Conservation (phyloP, 2,888 invertebrate genomes). For the Tuberolachnus salignus region DNA sequence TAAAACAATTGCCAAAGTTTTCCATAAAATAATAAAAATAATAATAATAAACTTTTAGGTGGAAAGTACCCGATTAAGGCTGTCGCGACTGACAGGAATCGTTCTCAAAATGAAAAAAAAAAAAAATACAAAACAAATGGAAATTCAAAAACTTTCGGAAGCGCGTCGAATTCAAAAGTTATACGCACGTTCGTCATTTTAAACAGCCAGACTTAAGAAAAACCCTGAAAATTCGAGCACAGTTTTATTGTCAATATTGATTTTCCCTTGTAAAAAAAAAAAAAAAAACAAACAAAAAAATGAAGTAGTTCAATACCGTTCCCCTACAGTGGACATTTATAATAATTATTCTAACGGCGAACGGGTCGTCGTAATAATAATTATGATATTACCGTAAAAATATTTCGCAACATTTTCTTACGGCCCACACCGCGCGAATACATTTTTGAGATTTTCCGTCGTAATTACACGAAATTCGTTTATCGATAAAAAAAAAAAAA, state of each 20-base stretch:
- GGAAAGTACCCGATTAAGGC: slow-evolving; percentile 35
- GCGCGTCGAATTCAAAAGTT: slow-evolving; percentile 34
- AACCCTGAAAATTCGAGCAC: background rate
- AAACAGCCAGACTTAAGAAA: background rate
- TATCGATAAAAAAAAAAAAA: no score
- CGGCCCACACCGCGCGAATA: no score
- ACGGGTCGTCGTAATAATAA: background rate
- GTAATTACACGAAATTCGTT: no score
- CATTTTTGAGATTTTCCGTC: no score
- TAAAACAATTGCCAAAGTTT: slow-evolving; percentile 50
- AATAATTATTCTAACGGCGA: background rate
- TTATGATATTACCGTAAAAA: no score
- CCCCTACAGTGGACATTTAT: background rate
- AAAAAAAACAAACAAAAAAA: background rate
- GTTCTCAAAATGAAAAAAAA: slow-evolving; percentile 21
- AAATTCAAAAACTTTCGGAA: slow-evolving; percentile 47
- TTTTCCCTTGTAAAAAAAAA: background rate
- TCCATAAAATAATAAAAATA: background rate
- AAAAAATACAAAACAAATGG: slow-evolving; percentile 28
- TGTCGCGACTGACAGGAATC: slow-evolving; percentile 42
- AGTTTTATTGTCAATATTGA: background rate
- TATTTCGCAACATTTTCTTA: no score
- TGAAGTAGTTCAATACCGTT: background rate
- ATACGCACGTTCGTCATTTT: slow-evolving; percentile 22
- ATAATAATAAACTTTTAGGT: slow-evolving; percentile 32